These are phyloP conservation scores for Desmodus rotundus DNA, from an alignment of 2,113 vertebrate genomes.

Conservation along the genomic window DNA sequence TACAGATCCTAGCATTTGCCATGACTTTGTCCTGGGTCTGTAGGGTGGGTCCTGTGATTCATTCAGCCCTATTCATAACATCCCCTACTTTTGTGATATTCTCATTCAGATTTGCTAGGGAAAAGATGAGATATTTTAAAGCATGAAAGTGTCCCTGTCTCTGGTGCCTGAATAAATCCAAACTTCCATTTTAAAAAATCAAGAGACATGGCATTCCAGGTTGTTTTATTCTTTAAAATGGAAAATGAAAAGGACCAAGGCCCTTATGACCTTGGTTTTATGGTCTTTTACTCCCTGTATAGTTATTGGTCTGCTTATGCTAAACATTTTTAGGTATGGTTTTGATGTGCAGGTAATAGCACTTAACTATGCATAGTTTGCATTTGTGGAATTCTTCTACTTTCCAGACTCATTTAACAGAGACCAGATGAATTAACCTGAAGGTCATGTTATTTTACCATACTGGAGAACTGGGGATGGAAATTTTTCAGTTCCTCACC, in stretches of 20 bases:
- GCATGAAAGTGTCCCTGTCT: not conserved
- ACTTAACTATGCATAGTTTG: not conserved
- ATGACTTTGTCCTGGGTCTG: not conserved
- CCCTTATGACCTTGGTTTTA: not conserved
- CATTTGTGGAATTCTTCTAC: conserved; percentile 31
- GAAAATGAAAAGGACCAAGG: not conserved
- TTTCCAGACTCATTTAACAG: conserved; percentile 34
- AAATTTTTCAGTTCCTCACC: not conserved
- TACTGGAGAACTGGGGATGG: not conserved
- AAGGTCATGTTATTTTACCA: not conserved
- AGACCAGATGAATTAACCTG: conserved; percentile 1
- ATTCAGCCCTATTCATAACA: not conserved
- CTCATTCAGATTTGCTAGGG: not conserved
- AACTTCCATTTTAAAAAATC: conserved; percentile 35
- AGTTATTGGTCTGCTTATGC: not conserved
- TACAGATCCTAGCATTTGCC: not conserved
- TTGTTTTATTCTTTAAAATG: conserved; percentile 42
- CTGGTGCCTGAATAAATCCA: conserved; percentile 22
- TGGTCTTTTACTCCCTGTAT: not conserved
- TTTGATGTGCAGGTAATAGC: not conserved
- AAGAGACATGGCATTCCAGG: not conserved
- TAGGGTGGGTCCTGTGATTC: not conserved
- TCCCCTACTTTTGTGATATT: not conserved
- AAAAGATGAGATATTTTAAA: not conserved
- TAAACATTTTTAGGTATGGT: not conserved